Percentiles rank a stretch among this genome's conserved stretches.
These are phyloP conservation scores for Thamnophis sirtalis DNA, from an alignment of 2,113 vertebrate species.

Conservation along the genomic window DNA sequence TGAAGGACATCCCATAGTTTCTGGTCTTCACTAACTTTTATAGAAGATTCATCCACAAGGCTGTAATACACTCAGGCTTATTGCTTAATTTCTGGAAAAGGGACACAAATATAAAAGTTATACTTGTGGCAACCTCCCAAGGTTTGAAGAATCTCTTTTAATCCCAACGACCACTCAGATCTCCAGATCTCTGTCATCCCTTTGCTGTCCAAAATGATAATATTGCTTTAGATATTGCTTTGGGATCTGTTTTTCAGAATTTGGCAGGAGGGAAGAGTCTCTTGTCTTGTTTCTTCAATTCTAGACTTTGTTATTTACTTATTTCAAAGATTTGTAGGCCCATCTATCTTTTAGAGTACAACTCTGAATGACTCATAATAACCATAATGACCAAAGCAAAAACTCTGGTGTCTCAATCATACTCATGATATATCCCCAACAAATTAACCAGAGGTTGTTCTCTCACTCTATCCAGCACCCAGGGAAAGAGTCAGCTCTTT, in stretches of 20 bases:
- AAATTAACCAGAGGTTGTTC: neutral
- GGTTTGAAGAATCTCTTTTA: neutral
- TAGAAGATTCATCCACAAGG: neutral
- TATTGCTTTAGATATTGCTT: neutral
- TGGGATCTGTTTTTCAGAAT: neutral
- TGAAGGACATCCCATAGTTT: neutral
- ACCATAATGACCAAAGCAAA: neutral
- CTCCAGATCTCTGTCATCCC: neutral
- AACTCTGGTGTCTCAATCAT: neutral
- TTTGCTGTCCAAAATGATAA: neutral
- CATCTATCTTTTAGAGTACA: neutral
- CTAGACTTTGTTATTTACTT: neutral
- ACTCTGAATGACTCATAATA: neutral
- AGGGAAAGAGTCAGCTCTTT: neutral
- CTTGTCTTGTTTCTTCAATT: neutral
- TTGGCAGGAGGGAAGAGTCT: neutral
- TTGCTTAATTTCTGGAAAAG: neutral
- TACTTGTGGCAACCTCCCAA: neutral
- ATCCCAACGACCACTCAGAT: neutral
- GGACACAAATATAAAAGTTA: neutral
- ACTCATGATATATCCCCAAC: neutral
- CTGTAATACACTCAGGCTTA: neutral
- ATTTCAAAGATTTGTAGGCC: neutral
- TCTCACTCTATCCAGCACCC: neutral
- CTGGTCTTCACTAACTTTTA: neutral